A percentile compares a stretch with the other conserved stretches of the same genome.
phyloP scores from a whole-genome alignment of 2,113 vertebrate genomes.

The Sus scrofa region DNA sequence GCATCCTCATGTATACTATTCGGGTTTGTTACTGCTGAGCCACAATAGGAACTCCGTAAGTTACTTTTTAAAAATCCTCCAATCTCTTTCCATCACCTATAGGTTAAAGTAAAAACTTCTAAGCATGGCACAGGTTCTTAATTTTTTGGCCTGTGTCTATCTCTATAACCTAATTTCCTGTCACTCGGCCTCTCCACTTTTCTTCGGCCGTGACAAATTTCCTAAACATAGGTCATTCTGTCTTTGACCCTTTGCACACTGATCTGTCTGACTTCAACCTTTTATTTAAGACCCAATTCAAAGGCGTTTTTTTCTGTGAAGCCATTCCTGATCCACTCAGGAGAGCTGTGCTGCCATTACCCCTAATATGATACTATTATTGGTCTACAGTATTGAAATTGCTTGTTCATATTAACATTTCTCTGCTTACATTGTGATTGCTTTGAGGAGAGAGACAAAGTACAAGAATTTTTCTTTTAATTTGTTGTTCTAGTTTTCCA shows the following conservation, averaged over 20 bases:
- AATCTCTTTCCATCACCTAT: background rate
- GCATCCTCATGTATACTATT: too few species aligned
- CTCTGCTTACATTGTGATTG: slow-evolving; percentile 44
- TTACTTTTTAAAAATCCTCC: background rate
- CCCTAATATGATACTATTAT: slow-evolving; percentile 2
- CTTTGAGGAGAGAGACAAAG: background rate
- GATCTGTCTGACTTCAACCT: background rate
- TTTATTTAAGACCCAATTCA: slow-evolving; percentile 48
- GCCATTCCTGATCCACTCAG: slow-evolving; percentile 16
- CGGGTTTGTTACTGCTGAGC: too few species aligned
- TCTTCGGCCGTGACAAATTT: slow-evolving; percentile 25
- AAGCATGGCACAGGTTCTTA: slow-evolving; percentile 12
- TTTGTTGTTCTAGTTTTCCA: background rate
- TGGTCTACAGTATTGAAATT: slow-evolving; percentile 5
- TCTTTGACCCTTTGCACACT: background rate
- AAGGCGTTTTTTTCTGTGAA: slow-evolving; percentile 18
- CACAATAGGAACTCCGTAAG: too few species aligned
- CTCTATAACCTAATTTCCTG: slow-evolving; percentile 17
- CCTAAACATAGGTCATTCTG: background rate
- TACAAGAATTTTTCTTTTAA: slow-evolving; percentile 15
- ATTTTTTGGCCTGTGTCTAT: background rate
- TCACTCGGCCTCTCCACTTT: slow-evolving; percentile 7
- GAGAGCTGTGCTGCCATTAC: background rate
- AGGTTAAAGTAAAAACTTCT: slow-evolving; percentile 45
- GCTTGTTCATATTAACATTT: slow-evolving; percentile 41